These are phyloP conservation scores for Anarhynchus alexandrinus DNA, from an alignment of 2,113 vertebrate genomes.

Conservation along the genomic window DNA sequence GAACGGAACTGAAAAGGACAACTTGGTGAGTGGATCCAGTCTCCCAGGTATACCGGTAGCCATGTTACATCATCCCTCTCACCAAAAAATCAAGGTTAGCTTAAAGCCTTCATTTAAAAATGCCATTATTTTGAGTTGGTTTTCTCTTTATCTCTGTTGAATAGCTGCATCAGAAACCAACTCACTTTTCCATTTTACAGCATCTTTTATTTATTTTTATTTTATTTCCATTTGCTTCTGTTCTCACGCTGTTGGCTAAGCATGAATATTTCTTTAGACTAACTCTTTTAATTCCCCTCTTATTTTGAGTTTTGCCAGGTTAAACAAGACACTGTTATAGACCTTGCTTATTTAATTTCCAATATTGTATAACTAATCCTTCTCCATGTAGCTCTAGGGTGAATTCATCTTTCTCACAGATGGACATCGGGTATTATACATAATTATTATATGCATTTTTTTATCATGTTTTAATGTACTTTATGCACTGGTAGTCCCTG, in stretches of 20 bases:
- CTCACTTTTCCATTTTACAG: neutral
- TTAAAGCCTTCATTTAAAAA: neutral
- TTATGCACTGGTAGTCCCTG: neutral
- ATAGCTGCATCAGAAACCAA: neutral
- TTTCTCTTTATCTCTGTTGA: neutral
- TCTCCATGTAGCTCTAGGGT: neutral
- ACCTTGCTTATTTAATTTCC: neutral
- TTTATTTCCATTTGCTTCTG: neutral
- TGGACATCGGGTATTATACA: neutral
- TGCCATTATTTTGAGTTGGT: neutral
- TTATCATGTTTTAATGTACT: neutral
- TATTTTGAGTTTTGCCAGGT: neutral
- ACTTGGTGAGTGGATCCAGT: neutral
- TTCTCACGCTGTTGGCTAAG: neutral
- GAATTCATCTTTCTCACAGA: neutral
- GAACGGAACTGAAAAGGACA: neutral
- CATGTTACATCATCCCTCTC: neutral
- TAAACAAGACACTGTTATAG: neutral
- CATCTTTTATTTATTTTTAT: neutral
- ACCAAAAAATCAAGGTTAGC: neutral
- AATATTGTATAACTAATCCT: neutral
- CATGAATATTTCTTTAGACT: neutral
- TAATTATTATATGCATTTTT: neutral
- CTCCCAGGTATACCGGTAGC: neutral
- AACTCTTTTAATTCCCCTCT: neutral